Evolutionary conservation across 2,797 vertebrate genomes (phyloP).

Genomic region (Semaprochilodus insignis): DNA sequence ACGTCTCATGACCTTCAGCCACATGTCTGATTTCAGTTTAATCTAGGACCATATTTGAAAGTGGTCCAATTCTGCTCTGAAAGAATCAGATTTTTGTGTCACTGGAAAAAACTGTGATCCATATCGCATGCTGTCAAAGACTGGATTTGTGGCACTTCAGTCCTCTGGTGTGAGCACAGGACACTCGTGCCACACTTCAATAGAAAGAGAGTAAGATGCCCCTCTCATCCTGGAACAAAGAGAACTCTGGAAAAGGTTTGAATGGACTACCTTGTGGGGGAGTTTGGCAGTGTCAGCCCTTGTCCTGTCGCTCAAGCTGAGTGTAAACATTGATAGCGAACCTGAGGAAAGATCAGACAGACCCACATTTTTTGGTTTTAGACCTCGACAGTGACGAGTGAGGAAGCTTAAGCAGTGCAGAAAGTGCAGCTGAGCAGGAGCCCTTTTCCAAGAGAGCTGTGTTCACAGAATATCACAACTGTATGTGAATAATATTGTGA

Average conservation of each 20-base stretch:
- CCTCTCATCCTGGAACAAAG: slow-evolving; percentile 76
- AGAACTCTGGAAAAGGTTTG: slow-evolving; percentile 68
- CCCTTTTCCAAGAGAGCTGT: neutral
- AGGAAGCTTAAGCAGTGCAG: slow-evolving; percentile 50
- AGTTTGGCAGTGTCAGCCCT: slow-evolving; percentile 68
- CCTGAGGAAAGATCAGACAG: slow-evolving; percentile 51
- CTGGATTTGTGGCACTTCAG: neutral
- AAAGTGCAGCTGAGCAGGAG: slow-evolving; percentile 21
- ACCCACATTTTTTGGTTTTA: slow-evolving; percentile 39
- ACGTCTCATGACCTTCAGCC: neutral
- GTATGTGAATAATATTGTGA: neutral
- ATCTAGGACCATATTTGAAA: neutral
- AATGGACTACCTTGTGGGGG: slow-evolving; percentile 62
- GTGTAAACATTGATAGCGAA: slow-evolving; percentile 67
- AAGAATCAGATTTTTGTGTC: neutral
- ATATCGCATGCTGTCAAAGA: no score
- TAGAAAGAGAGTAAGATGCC: slow-evolving; percentile 65
- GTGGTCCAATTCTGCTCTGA: neutral
- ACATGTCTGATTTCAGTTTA: neutral
- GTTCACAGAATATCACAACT: slow-evolving; percentile 9
- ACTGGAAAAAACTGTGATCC: neutral
- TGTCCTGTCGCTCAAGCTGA: slow-evolving; percentile 57
- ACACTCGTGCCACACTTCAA: slow-evolving; percentile 49
- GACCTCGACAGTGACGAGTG: slow-evolving; percentile 35
- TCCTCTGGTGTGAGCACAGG: neutral